phyloP scores from a whole-genome alignment of 37 sponge, comb jelly and placozoan species.

The Oscarella lobularis region DNA sequence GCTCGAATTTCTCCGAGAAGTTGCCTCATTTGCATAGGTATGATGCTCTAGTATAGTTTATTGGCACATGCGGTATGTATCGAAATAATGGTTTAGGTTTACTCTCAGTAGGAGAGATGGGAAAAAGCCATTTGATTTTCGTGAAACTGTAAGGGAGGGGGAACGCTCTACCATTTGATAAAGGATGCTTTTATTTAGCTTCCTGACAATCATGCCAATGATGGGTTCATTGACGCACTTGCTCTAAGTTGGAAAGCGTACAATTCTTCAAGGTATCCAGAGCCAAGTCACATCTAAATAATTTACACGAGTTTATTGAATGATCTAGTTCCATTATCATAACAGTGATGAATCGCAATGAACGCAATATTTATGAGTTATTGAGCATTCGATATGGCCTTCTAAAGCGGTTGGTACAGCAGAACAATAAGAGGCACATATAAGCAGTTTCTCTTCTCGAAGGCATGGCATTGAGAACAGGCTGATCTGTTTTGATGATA shows the following conservation, averaged over 20 bases:
- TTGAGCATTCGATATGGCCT: background rate
- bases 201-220: background rate
- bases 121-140: background rate
- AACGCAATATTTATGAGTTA: background rate
- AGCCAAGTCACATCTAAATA: background rate
- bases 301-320: background rate
- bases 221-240: background rate
- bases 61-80: background rate
- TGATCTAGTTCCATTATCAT: background rate
- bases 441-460: background rate
- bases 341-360: background rate
- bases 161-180: too few relatives aligned
- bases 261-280: background rate
- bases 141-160: background rate
- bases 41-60: too few relatives aligned
- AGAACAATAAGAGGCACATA: background rate
- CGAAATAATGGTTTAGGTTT: background rate
- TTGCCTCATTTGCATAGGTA: background rate
- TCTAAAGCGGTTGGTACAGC: background rate
- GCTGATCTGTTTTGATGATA: background rate
- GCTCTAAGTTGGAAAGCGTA: background rate
- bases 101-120: background rate
- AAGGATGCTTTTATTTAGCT: background rate
- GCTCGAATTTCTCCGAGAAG: background rate
- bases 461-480: background rate